Evolutionary conservation across 2,113 vertebrate species (phyloP).

Genomic region (Prunella himalayana): DNA sequence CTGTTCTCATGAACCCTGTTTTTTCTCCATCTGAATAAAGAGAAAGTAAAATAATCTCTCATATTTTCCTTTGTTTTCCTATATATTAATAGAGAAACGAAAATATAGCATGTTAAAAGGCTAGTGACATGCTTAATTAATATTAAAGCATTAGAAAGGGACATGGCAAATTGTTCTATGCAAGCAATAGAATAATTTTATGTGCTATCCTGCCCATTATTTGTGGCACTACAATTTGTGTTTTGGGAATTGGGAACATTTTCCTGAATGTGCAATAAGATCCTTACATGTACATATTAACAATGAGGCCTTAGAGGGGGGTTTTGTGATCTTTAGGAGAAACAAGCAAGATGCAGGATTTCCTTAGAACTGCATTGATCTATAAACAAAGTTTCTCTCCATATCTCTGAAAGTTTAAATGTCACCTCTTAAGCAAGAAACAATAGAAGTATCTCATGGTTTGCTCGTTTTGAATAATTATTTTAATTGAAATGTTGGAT

Average conservation of each 20-base stretch:
- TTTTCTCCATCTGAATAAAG: neutral
- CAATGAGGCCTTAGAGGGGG: neutral
- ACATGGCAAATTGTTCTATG: neutral
- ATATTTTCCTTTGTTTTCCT: neutral
- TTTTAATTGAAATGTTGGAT: constrained; percentile 5
- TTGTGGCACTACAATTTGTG: neutral
- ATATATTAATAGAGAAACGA: neutral
- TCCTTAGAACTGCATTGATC: neutral
- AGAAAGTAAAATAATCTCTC: neutral
- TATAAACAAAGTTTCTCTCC: neutral
- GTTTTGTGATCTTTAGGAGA: neutral
- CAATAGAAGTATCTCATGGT: neutral
- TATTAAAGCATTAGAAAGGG: neutral
- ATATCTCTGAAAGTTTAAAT: neutral
- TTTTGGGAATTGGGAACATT: neutral
- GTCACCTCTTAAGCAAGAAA: neutral
- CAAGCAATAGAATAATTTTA: neutral
- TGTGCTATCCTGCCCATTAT: neutral
- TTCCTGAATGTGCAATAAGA: neutral
- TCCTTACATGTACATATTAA: neutral
- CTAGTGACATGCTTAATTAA: neutral
- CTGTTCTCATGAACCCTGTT: neutral
- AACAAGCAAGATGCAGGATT: neutral
- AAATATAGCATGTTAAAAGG: neutral
- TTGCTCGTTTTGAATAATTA: neutral